Evolutionary conservation across 2,113 vertebrate species (phyloP), one percentile per base, ranked within the genome.

Genomic region (Phyllostomus discolor): DNA sequence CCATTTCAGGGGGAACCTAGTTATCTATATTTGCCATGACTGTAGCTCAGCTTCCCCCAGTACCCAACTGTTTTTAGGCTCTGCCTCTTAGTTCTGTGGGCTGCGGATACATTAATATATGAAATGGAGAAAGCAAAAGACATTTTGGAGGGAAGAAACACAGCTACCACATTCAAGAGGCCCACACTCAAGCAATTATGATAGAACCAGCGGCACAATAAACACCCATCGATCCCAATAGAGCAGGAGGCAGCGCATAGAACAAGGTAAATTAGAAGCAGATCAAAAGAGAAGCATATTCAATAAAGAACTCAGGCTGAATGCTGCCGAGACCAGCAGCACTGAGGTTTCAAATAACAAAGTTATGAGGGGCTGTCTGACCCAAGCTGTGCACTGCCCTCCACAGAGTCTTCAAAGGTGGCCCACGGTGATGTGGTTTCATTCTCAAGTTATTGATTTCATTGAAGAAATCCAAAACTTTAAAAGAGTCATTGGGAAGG

Each of bases 241-340:
- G 59, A 85, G 26, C 0, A 59, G 26, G 48, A 86, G 78, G 90
- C 70, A 92, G 67, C 83, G 84, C 41, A 91, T 78, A 96, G 80
- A 48, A 33, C 46, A 95, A 76, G 62, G 87, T 73, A 93, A 97
- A 95, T 96, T 96, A 96, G 38, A 96, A 69, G 9, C 59, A 78
- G 72, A 90, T 97, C 82, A 97, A 87, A 97, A 97, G 81, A 93
- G 91, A 96, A 64, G 8, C 33, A 57, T 94, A 93, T 82, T 97
- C 81, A 96, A 82, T 81, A 94, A 93, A n/a, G 10, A 97, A 31
- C 17, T 94, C 82, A 57, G 81, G 66, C 75, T 69, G 48, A 88
- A 90, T 26, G 96, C 22, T 69, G 78, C 91, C 93, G 78, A 92
- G 80, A 24, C 83, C 62, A 59, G 46, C 85, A 97, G 87, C 83